Base-by-base conservation (phyloP, 2,888 invertebrate species). In the Orthonevra nobilis region DNA sequence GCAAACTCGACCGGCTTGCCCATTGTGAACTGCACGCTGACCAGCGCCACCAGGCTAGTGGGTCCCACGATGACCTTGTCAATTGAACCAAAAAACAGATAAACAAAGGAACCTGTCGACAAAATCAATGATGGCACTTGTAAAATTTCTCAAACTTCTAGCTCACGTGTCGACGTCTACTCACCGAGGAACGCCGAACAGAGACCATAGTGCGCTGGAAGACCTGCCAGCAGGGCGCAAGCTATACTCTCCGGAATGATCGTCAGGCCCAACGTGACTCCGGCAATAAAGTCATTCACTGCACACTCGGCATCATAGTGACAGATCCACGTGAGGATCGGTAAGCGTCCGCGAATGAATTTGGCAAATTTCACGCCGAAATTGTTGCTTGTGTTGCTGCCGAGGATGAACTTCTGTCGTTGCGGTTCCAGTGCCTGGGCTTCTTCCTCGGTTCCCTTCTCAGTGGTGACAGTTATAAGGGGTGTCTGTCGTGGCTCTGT, bases 211-310 rank as follows among this genome's bases (percentile, higher is more conserved):
- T 96, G 95, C 20, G 96, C 93, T 3, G 94, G 93, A 56, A 97
- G 90, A 54, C 94, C 93, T 3, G 97, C 97, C 14, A 97, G 90
- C 77, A 94, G 90, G 30, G 97, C 97, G 86, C 97, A 97, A n/a
- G 97, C 97, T 84, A 98, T 94, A 83, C 96, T 96, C 90, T 97
- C 97, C 4, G 97, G 97, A 83, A 97, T 96, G 87, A 97, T 93
- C 10, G 97, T 97, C 36, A 97, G 90, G 0, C 97, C 97, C 4
- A 97, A 92, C 3, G 97, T 96, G 58, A 97, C 87, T 46, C 97
- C 97, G 5, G 97, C 95, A 82, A 97, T 94, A 44, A 94, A 85
- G 89, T 97, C 97, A 7, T 94, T 94, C 81, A 94, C 89, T 6
- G 94, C 92, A 84, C 85, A 87, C 52, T 85, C 85, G 44, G 85